A percentile compares a stretch with the other conserved stretches of the same genome.
These are phyloP conservation scores for Hydropotes inermis DNA, from an alignment of 2,113 vertebrate species.

Conservation along the genomic window DNA sequence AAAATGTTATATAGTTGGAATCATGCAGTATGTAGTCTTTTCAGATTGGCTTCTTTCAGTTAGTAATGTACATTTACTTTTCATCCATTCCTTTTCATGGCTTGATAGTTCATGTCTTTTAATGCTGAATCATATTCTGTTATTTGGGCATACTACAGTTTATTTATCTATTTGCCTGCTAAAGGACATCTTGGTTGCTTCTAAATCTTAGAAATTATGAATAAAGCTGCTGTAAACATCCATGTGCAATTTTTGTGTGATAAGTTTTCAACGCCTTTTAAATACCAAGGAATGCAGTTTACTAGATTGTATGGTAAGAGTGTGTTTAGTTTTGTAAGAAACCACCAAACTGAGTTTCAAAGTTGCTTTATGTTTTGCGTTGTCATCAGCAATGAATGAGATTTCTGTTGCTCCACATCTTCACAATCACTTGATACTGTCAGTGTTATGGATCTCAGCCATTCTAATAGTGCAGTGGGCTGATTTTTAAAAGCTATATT, in stretches of 20 bases:
- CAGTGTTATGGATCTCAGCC: background rate
- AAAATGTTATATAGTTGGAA: background rate
- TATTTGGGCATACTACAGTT: background rate
- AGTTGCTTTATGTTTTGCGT: background rate
- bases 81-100: background rate
- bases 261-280: background rate
- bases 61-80: background rate
- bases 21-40: background rate
- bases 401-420: background rate
- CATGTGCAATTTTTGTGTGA: background rate
- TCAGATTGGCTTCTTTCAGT: background rate
- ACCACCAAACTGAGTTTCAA: background rate
- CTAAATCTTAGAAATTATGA: background rate
- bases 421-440: background rate
- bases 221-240: background rate
- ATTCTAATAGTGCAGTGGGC: background rate
- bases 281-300: background rate
- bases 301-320: background rate
- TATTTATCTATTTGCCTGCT: background rate
- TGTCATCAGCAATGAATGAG: background rate
- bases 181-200: background rate
- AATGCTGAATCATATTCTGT: background rate
- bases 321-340: background rate
- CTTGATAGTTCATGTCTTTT: background rate
- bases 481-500: background rate